These are phyloP conservation scores for Amphiprion clarkii DNA, from an alignment of 2,797 vertebrate genomes.

Conservation along the genomic window DNA sequence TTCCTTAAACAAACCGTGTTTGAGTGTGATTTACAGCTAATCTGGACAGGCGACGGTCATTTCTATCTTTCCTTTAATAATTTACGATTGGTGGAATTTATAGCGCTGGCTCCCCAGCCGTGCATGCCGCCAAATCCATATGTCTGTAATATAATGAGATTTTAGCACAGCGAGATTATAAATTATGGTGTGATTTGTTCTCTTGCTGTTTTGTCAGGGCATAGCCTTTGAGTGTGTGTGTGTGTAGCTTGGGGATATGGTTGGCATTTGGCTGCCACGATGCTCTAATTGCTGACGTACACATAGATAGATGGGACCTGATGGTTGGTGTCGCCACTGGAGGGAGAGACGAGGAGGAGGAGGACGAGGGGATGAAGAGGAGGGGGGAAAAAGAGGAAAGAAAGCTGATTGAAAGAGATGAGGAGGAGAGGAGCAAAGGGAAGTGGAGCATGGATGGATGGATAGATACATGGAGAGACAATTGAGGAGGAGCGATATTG, in stretches of 20 bases:
- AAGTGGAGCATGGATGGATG: slow-evolving; percentile 37
- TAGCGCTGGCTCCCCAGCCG: slow-evolving; percentile 86
- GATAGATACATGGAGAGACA: slow-evolving; percentile 54
- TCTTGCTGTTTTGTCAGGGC: slow-evolving; percentile 93
- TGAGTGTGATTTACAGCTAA: slow-evolving; percentile 79
- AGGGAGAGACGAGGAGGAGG: slow-evolving; percentile 45
- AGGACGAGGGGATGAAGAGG: slow-evolving; percentile 13
- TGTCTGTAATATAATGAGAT: slow-evolving; percentile 99
- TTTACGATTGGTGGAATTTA: slow-evolving; percentile 99
- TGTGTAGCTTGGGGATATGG: slow-evolving; percentile 94
- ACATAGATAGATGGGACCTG: slow-evolving; percentile 99
- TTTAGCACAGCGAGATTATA: slow-evolving; percentile 97
- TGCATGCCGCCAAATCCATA: slow-evolving; percentile 96
- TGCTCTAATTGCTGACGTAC: slow-evolving; percentile 99
- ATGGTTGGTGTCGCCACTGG: slow-evolving; percentile 89
- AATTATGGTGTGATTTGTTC: slow-evolving; percentile 99
- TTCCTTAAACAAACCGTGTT: slow-evolving; percentile 82
- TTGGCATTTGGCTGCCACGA: slow-evolving; percentile 98
- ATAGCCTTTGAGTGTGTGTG: slow-evolving; percentile 72
- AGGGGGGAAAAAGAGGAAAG: slow-evolving; percentile 12
- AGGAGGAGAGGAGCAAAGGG: slow-evolving; percentile 25
- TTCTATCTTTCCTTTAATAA: slow-evolving; percentile 95
- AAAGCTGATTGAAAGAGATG: slow-evolving; percentile 33
- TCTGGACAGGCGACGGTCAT: slow-evolving; percentile 78
- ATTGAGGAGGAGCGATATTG: slow-evolving; percentile 69